Evolutionary conservation across 2,113 vertebrate genomes (phyloP).

Genomic region (Bolborhynchus lineola): DNA sequence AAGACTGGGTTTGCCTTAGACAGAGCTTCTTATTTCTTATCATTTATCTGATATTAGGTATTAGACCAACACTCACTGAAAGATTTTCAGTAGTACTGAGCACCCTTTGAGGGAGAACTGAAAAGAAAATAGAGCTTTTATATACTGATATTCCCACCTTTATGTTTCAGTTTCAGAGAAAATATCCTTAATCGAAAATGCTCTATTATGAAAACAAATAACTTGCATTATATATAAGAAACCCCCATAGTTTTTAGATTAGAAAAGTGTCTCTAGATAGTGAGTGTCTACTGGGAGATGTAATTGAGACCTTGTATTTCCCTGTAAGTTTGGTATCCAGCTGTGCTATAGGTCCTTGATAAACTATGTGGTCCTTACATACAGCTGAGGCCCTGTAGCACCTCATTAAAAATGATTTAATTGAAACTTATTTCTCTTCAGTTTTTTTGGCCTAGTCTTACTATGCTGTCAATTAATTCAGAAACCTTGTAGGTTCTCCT

Average conservation of each 20-base stretch:
- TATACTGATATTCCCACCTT: neutral
- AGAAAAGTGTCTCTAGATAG: neutral
- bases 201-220: neutral
- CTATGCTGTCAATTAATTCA: neutral
- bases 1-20: neutral
- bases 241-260: neutral
- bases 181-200: neutral
- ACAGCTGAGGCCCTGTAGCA: neutral
- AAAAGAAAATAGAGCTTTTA: neutral
- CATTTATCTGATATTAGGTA: neutral
- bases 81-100: neutral
- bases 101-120: neutral
- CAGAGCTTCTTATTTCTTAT: neutral
- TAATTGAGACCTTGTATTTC: neutral
- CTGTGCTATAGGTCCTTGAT: neutral
- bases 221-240: neutral
- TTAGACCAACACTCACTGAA: neutral
- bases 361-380: neutral
- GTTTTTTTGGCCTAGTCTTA: neutral
- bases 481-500: neutral
- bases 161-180: neutral
- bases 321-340: neutral
- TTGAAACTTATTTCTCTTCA: neutral
- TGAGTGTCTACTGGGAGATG: accelerated
- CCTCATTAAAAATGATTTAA: neutral